Percentiles rank a stretch among this genome's conserved stretches.
Conservation (phyloP, 2,797 vertebrate genomes). For the Limosa lapponica region DNA sequence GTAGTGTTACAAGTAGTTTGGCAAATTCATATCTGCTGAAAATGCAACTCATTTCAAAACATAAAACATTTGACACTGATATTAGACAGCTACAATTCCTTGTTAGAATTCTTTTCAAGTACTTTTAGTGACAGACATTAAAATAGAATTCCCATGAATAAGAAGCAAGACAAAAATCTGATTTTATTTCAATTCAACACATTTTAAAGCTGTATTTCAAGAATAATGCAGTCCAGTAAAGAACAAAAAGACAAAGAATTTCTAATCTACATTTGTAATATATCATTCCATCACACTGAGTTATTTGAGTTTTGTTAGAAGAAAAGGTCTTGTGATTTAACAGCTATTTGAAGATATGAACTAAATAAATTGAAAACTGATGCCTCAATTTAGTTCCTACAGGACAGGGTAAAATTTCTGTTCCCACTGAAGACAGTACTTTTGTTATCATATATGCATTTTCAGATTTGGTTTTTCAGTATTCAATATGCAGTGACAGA, state of each 20-base stretch:
- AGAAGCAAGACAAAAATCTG: background rate
- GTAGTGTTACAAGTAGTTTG: background rate
- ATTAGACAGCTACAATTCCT: background rate
- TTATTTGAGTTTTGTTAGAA: background rate
- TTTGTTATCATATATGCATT: background rate
- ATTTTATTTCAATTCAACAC: background rate
- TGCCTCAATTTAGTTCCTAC: background rate
- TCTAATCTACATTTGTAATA: background rate
- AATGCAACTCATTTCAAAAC: background rate
- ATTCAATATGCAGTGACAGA: background rate
- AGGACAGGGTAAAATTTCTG: background rate
- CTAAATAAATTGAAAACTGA: background rate
- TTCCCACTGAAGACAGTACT: background rate
- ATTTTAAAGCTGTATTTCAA: background rate
- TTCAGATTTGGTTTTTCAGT: background rate
- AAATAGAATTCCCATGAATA: background rate
- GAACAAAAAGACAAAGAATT: background rate
- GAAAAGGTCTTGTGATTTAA: background rate
- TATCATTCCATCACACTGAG: background rate
- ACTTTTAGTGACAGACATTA: background rate
- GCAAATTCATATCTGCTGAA: background rate
- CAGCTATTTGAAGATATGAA: background rate
- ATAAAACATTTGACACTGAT: background rate
- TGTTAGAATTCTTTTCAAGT: background rate
- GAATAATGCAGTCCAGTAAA: background rate